Evolutionary conservation across 2,888 invertebrate genomes (phyloP), one percentile per base, ranked within the genome.

Genomic region (Chaitophorus viminalis): DNA sequence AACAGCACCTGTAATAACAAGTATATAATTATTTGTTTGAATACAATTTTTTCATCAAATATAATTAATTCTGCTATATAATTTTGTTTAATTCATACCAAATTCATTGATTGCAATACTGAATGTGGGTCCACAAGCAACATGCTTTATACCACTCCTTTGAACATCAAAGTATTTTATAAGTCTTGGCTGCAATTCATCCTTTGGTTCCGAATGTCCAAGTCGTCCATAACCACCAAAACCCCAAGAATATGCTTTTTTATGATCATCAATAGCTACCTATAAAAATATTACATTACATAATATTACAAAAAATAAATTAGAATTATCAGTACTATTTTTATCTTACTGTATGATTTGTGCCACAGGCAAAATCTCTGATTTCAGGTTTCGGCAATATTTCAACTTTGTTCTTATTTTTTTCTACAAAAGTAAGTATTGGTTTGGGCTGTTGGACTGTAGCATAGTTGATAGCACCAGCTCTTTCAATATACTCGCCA

Each of bases 191-290:
- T 97, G 96, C 92, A 96, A 93, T 92, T 98, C 98, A 92, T 98
- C 98, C 91, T 96, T 96, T 89, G 95, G 97, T 91, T 97, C 98
- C 14, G 97, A 95, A 92, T 98, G 98, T 0, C 98, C 98, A 25
- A 98, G 93, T 3, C 98, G 94, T 0, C 98, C 98, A 91, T 98
- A 97, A 0, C 98, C 98, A 21, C 98, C 98, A 91, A 98, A 98
- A 33, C 98, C 98, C 98, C 98, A 98, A 84, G 97, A 97, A 92
- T 94, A 98, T 0, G 96, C 95, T 21, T 98, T 94, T 91, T 96
- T 97, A 91, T 95, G 95, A 0, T 96, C 95, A 91, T 98, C 98
- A 89, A 97, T 94, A 0, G 96, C 96, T 79, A 96, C 94, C 95
- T 95, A 89, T 29, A n/a, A n/a, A 36, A 75, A 65, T 4, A 25